phyloP scores from a whole-genome alignment of 1,140 invertebrate species.

The Listronotus oregonensis region DNA sequence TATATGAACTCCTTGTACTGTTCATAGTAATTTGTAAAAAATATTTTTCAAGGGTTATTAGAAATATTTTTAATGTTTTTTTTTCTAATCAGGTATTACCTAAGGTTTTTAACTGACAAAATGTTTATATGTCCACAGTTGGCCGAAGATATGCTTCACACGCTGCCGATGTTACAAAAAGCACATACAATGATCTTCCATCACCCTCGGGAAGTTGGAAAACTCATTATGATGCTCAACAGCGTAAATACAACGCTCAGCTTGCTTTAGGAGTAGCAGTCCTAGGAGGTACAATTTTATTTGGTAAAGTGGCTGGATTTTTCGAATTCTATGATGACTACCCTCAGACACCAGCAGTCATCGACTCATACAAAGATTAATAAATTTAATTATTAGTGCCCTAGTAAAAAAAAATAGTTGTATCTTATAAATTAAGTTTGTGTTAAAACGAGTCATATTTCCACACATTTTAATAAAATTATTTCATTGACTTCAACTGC shows the following conservation, averaged over 20 bases:
- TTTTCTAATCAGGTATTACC: no score
- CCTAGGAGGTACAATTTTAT: constrained; percentile 61
- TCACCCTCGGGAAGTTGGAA: constrained; percentile 76
- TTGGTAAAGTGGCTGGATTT: constrained; percentile 62
- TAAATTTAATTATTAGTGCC: background rate
- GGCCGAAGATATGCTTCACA: constrained; percentile 15
- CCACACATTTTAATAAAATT: constrained; percentile 7
- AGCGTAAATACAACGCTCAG: constrained; percentile 70
- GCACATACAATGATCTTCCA: constrained; percentile 67
- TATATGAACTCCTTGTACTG: no score
- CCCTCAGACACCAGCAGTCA: constrained; percentile 54
- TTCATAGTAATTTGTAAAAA: background rate
- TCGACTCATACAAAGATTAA: constrained; percentile 40
- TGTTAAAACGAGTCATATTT: constrained; percentile 7
- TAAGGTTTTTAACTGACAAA: no score
- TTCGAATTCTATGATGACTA: constrained; percentile 64
- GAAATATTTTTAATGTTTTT: background rate
- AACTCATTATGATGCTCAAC: constrained; percentile 65
- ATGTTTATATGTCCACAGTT: background rate
- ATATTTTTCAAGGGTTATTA: background rate
- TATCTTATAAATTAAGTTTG: constrained; percentile 13
- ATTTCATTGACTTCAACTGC: background rate
- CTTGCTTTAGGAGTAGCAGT: constrained; percentile 67
- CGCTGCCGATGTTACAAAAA: constrained; percentile 9
- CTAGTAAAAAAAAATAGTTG: constrained; percentile 14